A percentile compares a stretch with the other conserved stretches of the same genome.
Evolutionary conservation across 2,888 invertebrate genomes (phyloP).

Genomic region (Mechanitis messenoides): DNA sequence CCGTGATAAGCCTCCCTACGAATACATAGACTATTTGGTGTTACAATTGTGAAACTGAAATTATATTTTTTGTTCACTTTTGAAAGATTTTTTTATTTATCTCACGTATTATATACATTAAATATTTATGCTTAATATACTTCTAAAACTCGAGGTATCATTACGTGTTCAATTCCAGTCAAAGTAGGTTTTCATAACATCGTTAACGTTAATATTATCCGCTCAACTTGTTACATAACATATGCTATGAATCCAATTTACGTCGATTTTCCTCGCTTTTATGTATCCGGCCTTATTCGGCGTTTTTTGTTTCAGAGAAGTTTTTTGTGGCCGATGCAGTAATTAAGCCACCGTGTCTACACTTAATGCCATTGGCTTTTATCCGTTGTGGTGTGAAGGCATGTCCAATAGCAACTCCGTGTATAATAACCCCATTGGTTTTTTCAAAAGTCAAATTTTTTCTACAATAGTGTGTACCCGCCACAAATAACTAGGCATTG

Average conservation of each 20-base stretch:
- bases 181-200: not conserved
- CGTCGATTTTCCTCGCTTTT: constrained; percentile 58
- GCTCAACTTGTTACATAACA: constrained; percentile 19
- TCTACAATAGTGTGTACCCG: constrained; percentile 42
- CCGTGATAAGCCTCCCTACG: constrained; percentile 49
- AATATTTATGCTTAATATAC: not conserved
- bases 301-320: constrained; percentile 46
- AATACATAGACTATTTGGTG: constrained; percentile 3
- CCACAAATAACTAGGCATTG: constrained; percentile 55
- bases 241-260: constrained; percentile 50
- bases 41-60: constrained; percentile 2
- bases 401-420: constrained; percentile 49
- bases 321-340: constrained; percentile 47
- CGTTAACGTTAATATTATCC: not conserved
- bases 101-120: not conserved
- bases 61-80: constrained; percentile 1
- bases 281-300: constrained; percentile 39
- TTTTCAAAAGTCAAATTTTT: constrained; percentile 45
- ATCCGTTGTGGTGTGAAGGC: constrained; percentile 39
- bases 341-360: constrained; percentile 48
- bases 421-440: constrained; percentile 38
- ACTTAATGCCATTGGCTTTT: constrained; percentile 52
- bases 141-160: no score
- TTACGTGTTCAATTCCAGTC: not conserved
- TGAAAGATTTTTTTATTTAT: not conserved